Evolutionary conservation across 2,113 vertebrate species (phyloP), one percentile per base, ranked within the genome.

Genomic region (Colius striatus): DNA sequence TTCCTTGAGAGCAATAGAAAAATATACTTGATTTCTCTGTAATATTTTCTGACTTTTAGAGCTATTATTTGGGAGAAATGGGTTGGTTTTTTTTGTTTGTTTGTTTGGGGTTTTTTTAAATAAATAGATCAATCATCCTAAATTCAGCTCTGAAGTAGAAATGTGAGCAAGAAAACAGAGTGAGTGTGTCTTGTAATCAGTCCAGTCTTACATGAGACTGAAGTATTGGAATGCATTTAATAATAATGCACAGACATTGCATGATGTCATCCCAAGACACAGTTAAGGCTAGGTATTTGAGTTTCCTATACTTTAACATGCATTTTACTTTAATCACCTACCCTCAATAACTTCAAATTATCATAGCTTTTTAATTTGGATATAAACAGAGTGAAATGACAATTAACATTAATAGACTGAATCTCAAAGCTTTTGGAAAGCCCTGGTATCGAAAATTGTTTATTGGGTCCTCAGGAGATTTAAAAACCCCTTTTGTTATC

Each of bases 401-500:
- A 82, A 63, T 83, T 55, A 73, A 55, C 51, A 60, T 65, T 41
- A 32, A 45, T 48, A 26, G 7, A 15, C 58, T 13, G 47, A 87
- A 53, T 53, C 55, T 63, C 73, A 51, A 30, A 41, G 21, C 38
- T 58, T 75, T 36, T 50, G 32, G 43, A 91, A 84, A 84, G 23
- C 22, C 23, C 8, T 50, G 16, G 12, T 66, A 45, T 48, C 51
- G 61, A 43, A 75, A 88, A 70, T 55, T 84, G 30, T 20, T 26
- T 75, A 48, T 66, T 57, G 20, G 8, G 26, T 55, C 47, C 38
- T 76, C 11, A 32, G 6, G 16, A 76, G 23, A 72, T 79, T 81
- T 50, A 1, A 6, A 61, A 83, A 9, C 6, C 0, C 2, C 1
- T 2, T 36, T 45, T 61, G 9, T 60, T 60, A 58, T 50, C n/a